These are phyloP conservation scores for Tamandua tetradactyla DNA, from an alignment of 2,797 vertebrate genomes.

Conservation along the genomic window DNA sequence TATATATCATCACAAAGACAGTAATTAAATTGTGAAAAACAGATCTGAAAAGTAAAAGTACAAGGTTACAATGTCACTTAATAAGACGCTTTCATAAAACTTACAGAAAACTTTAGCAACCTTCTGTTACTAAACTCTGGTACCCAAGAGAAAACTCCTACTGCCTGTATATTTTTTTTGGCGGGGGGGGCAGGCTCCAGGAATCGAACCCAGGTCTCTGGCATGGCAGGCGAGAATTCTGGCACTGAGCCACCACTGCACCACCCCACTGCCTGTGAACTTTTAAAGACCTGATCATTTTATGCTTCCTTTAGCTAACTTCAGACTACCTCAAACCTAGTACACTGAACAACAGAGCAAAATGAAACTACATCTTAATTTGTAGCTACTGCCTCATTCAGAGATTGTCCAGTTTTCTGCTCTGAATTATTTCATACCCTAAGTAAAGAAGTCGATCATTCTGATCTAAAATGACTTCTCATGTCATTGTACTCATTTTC, in stretches of 20 bases:
- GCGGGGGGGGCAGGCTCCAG: too few species aligned
- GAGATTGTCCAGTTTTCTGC: not conserved
- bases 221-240: too few species aligned
- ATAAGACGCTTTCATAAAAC: not conserved
- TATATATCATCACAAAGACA: constrained; percentile 34
- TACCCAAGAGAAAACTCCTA: not conserved
- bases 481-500: not conserved
- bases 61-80: constrained; percentile 24
- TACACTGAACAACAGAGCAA: not conserved
- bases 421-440: not conserved
- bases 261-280: too few species aligned
- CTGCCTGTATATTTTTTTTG: not conserved
- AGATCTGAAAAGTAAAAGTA: not conserved
- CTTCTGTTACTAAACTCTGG: constrained; percentile 16
- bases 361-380: constrained; percentile 15
- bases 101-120: constrained; percentile 9
- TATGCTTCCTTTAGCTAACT: constrained; percentile 13
- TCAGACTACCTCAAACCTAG: not conserved
- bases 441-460: not conserved
- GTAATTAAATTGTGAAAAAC: not conserved
- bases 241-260: too few species aligned
- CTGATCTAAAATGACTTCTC: constrained; percentile 27
- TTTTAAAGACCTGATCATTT: not conserved
- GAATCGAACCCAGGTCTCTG: too few species aligned
- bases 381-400: not conserved